phyloP scores from a whole-genome alignment of 2,797 vertebrate genomes.

The Sebastolobus altivelis region DNA sequence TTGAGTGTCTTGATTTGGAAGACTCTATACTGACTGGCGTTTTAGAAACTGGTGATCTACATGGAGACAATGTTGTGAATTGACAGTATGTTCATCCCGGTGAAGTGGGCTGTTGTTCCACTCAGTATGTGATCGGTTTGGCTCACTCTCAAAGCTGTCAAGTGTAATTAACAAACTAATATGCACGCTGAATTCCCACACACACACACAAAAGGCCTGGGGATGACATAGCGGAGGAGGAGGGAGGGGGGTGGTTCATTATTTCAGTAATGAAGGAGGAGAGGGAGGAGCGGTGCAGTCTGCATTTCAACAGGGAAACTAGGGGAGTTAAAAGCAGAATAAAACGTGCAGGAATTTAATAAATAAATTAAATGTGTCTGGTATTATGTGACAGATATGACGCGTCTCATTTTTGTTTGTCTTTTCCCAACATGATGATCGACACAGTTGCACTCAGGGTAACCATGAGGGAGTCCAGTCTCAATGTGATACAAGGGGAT shows the following conservation, averaged over 20 bases:
- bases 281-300: constrained; percentile 13
- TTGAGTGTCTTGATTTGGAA: constrained; percentile 12
- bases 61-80: constrained; percentile 24
- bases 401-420: neutral
- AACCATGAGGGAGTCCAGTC: constrained; percentile 76
- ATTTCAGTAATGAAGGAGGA: constrained; percentile 75
- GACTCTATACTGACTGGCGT: neutral
- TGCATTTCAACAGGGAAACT: constrained; percentile 22
- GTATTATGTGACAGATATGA: neutral
- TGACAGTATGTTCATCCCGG: constrained; percentile 33
- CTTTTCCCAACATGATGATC: neutral
- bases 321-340: neutral
- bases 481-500: constrained; percentile 85
- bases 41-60: constrained; percentile 18
- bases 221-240: constrained; percentile 46
- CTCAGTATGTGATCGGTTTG: constrained; percentile 66
- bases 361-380: neutral
- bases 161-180: constrained; percentile 81
- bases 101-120: constrained; percentile 70
- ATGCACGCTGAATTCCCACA: constrained; percentile 46
- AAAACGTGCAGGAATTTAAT: neutral
- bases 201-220: constrained; percentile 62
- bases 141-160: constrained; percentile 78
- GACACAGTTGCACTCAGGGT: constrained; percentile 81
- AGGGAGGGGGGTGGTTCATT: constrained; percentile 55